Evolutionary conservation across 2,113 vertebrate genomes (phyloP).

Genomic region (Boulengeromyrus knoepffleri): DNA sequence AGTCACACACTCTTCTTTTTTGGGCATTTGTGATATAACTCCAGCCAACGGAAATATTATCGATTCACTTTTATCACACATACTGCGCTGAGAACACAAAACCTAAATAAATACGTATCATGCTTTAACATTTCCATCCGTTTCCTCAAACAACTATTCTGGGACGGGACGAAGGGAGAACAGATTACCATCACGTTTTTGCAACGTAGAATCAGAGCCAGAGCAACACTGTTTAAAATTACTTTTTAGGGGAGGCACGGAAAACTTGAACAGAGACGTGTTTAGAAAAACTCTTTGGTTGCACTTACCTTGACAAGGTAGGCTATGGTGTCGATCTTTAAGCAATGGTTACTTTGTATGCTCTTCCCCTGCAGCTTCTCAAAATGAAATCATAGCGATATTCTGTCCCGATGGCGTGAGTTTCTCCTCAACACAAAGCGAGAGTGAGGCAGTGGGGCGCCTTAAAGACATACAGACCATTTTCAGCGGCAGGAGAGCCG

Average conservation of each 20-base stretch:
- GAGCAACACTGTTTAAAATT: background rate
- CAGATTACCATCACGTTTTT: background rate
- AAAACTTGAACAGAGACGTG: background rate
- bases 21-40: background rate
- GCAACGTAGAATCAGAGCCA: constrained; percentile 16
- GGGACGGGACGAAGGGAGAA: background rate
- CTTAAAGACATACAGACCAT: constrained; percentile 62
- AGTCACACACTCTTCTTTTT: background rate
- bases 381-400: constrained; percentile 18
- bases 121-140: background rate
- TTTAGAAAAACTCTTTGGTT: background rate
- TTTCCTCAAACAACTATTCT: background rate
- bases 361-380: constrained; percentile 13
- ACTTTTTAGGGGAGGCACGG: background rate
- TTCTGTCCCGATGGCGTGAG: constrained; percentile 46
- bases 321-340: background rate
- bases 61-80: background rate
- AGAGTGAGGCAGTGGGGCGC: constrained; percentile 49
- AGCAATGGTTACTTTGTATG: background rate
- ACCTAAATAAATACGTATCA: background rate
- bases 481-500: constrained; percentile 35
- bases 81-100: background rate
- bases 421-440: constrained; percentile 49
- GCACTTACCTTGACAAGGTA: constrained; percentile 23
- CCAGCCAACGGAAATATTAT: background rate